Evolutionary conservation across 2,113 vertebrate species (phyloP).

Genomic region (Myocastor coypus): DNA sequence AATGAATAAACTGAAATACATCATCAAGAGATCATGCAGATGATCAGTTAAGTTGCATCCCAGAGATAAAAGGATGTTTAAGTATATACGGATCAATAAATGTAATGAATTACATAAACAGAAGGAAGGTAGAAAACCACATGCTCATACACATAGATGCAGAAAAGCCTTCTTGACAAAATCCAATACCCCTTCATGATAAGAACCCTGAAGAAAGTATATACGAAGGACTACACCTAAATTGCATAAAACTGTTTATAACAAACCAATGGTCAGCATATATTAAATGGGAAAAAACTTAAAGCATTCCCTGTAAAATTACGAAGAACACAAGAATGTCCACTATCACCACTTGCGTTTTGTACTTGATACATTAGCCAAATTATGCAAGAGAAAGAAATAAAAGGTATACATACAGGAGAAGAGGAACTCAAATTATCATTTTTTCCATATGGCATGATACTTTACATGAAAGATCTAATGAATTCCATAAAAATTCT

Average conservation of each 20-base stretch:
- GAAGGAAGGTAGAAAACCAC: not conserved
- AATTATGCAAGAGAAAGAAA: not conserved
- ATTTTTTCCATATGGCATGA: not conserved
- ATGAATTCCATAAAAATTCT: not conserved
- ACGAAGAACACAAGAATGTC: not conserved
- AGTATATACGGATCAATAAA: not conserved
- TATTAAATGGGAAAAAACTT: not conserved
- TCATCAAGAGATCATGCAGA: not conserved
- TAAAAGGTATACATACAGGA: not conserved
- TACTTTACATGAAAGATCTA: not conserved
- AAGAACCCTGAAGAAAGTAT: not conserved
- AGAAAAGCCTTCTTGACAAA: not conserved
- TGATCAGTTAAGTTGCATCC: not conserved
- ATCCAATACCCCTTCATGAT: not conserved
- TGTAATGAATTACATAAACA: not conserved
- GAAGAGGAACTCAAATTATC: not conserved
- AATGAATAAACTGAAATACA: not conserved
- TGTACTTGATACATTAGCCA: not conserved
- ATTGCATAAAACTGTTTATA: not conserved
- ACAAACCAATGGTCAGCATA: not conserved
- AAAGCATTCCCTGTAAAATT: not conserved
- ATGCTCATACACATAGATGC: not conserved
- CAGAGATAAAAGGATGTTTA: not conserved
- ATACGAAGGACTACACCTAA: not conserved
- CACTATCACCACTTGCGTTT: not conserved